phyloP scores from a whole-genome alignment of 1,140 invertebrate species.

The Diplogasteroides magnus region DNA sequence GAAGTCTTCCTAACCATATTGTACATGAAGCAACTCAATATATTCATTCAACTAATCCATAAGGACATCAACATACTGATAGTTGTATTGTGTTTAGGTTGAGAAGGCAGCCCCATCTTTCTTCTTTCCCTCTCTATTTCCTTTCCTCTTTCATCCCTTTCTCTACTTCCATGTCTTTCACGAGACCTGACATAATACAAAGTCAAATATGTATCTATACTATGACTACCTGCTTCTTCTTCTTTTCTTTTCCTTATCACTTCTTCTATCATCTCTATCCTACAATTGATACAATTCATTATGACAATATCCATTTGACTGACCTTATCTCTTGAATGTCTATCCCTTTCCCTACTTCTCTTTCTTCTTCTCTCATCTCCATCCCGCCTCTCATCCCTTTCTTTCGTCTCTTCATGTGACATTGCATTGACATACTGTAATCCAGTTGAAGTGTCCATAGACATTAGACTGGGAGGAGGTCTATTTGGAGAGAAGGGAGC shows the following conservation, averaged over 20 bases:
- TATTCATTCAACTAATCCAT: neutral
- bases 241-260: neutral
- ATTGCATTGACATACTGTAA: neutral
- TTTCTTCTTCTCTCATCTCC: neutral
- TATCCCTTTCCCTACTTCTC: neutral
- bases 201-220: neutral
- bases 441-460: neutral
- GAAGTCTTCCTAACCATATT: neutral
- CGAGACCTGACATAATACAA: neutral
- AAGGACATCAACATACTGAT: neutral
- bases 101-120: neutral
- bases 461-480: neutral
- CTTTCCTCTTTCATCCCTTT: neutral
- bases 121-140: neutral
- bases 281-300: neutral
- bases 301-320: neutral
- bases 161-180: neutral
- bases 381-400: neutral
- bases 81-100: neutral
- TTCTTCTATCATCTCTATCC: neutral
- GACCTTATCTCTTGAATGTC: neutral
- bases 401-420: neutral
- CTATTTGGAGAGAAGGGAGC: no score
- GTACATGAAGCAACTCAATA: neutral
- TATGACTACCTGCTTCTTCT: neutral